phyloP scores from a whole-genome alignment of 2,113 vertebrate species.

The Eptatretus burgeri region DNA sequence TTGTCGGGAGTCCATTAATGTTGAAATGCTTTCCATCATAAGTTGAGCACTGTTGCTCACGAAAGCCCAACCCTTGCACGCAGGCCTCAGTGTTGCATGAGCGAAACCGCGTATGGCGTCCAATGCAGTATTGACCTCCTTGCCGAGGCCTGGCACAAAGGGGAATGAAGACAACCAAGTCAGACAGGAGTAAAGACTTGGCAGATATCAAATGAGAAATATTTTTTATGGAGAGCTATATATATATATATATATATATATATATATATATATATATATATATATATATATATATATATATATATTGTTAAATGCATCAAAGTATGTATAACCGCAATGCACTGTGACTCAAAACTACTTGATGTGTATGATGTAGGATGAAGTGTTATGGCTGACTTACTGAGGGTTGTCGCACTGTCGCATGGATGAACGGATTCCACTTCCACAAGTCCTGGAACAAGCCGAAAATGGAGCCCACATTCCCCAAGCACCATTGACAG shows the following conservation, averaged over 20 bases:
- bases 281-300: too few relatives aligned
- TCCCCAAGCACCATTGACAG: constrained; percentile 60
- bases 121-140: constrained; percentile 68
- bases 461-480: constrained; percentile 71
- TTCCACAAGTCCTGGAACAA: constrained; percentile 68
- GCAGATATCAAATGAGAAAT: too few relatives aligned
- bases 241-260: too few relatives aligned
- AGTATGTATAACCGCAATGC: too few relatives aligned
- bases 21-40: constrained; percentile 89
- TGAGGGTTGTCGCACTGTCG: constrained; percentile 76
- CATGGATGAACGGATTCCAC: constrained; percentile 56
- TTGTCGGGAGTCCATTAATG: constrained; percentile 76
- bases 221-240: too few relatives aligned
- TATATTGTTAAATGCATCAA: too few relatives aligned
- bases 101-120: constrained; percentile 85
- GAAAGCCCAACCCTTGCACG: constrained; percentile 63
- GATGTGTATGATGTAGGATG: too few relatives aligned
- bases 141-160: constrained; percentile 37
- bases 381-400: constrained; percentile 24
- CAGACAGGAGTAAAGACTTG: too few relatives aligned
- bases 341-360: too few relatives aligned
- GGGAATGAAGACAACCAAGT: too few relatives aligned
- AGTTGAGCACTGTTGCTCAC: constrained; percentile 62
- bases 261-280: too few relatives aligned
- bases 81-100: constrained; percentile 84